Conservation (phyloP, 2,888 invertebrate species). For the Volucella zonaria region DNA sequence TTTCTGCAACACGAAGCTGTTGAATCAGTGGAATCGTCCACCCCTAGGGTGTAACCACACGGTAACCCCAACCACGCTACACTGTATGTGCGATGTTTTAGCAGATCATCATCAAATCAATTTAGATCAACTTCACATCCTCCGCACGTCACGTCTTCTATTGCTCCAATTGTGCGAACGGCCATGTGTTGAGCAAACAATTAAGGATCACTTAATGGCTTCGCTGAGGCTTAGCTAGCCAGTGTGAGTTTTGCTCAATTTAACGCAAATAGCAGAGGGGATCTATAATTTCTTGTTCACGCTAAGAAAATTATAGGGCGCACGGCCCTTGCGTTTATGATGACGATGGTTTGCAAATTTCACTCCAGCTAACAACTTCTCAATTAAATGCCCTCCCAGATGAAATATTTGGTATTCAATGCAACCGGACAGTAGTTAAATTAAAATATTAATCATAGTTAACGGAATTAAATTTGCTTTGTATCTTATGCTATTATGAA, state of each 20-base stretch:
- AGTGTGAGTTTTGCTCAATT: slow-evolving; percentile 45
- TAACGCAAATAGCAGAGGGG: slow-evolving; percentile 25
- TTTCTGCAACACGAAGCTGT: slow-evolving; percentile 20
- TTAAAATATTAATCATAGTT: slow-evolving; percentile 15
- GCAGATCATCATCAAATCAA: slow-evolving; percentile 61
- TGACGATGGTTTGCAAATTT: slow-evolving; percentile 37
- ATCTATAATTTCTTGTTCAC: slow-evolving; percentile 28
- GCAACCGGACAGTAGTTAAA: slow-evolving; percentile 27
- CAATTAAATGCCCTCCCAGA: slow-evolving; percentile 29
- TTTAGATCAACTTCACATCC: slow-evolving; percentile 50
- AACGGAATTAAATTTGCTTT: not conserved
- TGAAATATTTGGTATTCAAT: not conserved
- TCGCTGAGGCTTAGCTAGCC: not conserved
- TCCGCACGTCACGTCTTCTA: slow-evolving; percentile 25
- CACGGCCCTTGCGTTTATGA: not conserved
- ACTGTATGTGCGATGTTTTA: slow-evolving; percentile 45
- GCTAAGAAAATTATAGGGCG: slow-evolving; percentile 29
- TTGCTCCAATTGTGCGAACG: not conserved
- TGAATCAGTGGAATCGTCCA: slow-evolving; percentile 1
- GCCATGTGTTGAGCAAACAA: slow-evolving; percentile 42
- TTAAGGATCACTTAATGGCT: slow-evolving; percentile 41
- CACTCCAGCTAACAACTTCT: slow-evolving; percentile 39
- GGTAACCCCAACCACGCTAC: slow-evolving; percentile 12
- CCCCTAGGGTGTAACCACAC: slow-evolving; percentile 36
- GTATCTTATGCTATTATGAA: too few relatives aligned